Conservation (phyloP, 2,888 invertebrate genomes). For the Artemia sinica region DNA sequence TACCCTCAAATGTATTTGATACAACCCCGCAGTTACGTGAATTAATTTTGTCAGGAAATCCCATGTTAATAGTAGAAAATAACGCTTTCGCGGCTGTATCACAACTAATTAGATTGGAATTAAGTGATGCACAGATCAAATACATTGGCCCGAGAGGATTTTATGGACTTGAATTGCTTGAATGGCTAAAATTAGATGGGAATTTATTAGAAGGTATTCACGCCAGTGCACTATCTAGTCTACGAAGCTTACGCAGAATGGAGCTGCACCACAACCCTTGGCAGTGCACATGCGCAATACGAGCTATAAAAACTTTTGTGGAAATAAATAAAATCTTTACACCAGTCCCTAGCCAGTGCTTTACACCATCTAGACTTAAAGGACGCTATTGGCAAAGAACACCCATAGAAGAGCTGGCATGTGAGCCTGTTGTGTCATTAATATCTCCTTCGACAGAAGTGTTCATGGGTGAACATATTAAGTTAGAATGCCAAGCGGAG, state of each 20-base stretch:
- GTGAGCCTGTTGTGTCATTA: constrained; percentile 40
- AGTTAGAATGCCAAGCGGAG: constrained; percentile 49
- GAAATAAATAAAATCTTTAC: constrained; percentile 54
- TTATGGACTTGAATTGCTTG: constrained; percentile 51
- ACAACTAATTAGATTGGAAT: constrained; percentile 50
- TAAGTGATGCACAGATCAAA: constrained; percentile 51
- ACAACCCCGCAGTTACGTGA: constrained; percentile 55
- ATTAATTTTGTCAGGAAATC: constrained; percentile 54
- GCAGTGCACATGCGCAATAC: constrained; percentile 59
- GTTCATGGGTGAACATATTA: constrained; percentile 52
- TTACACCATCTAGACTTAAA: constrained; percentile 44
- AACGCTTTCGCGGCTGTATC: constrained; percentile 40
- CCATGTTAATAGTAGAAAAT: constrained; percentile 48
- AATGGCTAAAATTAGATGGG: constrained; percentile 57
- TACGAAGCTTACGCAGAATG: constrained; percentile 51
- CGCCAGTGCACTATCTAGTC: constrained; percentile 41
- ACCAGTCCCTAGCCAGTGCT: constrained; percentile 50
- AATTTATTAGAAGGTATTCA: constrained; percentile 48
- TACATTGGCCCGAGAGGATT: constrained; percentile 53
- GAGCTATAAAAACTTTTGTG: constrained; percentile 63
- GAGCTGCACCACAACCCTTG: constrained; percentile 61
- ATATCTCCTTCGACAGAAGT: constrained; percentile 37
- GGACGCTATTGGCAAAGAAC: constrained; percentile 55
- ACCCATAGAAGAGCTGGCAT: constrained; percentile 60
- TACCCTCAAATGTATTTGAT: constrained; percentile 55